Evolutionary conservation across 2,888 invertebrate species (phyloP).

Genomic region (Hypercompe scribonia): DNA sequence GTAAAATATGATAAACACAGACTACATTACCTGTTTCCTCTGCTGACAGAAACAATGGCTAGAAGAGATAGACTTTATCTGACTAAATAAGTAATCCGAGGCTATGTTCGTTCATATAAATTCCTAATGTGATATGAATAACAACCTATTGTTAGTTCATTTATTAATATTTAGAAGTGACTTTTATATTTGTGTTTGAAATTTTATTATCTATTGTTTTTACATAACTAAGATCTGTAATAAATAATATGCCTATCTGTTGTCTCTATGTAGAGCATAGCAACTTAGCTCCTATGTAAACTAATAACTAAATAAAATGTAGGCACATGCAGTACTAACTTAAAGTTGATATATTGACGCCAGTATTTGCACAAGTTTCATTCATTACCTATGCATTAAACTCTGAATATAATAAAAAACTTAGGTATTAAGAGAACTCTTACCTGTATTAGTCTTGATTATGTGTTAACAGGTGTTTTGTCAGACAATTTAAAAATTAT

Average conservation of each 20-base stretch:
- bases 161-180: neutral
- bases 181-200: neutral
- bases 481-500: neutral
- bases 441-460: neutral
- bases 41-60: neutral
- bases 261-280: neutral
- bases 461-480: neutral
- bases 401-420: neutral
- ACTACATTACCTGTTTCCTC: neutral
- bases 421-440: neutral
- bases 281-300: neutral
- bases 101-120: neutral
- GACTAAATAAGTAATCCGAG: neutral
- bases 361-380: neutral
- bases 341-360: neutral
- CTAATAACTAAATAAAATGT: neutral
- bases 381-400: neutral
- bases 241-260: neutral
- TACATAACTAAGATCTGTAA: neutral
- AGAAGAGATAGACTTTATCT: neutral
- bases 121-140: neutral
- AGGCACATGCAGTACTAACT: neutral
- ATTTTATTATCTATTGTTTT: neutral
- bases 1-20: too few relatives aligned
- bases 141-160: neutral